Conservation (phyloP, 2,888 invertebrate species). For the Electrophaes corylata region DNA sequence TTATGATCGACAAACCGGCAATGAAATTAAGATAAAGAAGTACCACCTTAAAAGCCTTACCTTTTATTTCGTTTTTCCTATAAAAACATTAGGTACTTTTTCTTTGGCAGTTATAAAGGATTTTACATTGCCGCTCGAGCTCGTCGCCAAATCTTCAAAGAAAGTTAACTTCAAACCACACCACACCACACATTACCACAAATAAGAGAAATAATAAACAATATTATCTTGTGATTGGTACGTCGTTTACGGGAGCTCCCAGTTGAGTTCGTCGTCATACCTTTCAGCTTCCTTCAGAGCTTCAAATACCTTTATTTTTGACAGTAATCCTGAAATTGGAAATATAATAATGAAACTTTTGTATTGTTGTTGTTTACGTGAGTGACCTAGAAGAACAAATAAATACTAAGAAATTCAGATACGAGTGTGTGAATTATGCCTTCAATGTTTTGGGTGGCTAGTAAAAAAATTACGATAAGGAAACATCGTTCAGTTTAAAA, state of each 20-base stretch:
- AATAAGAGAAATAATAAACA: conserved; percentile 13
- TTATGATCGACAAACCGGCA: neutral
- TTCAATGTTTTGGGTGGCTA: no score
- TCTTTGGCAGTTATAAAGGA: conserved; percentile 6
- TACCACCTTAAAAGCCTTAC: neutral
- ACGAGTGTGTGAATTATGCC: no score
- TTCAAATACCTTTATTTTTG: conserved; percentile 71
- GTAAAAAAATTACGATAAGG: conserved; percentile 10
- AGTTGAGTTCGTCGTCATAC: conserved; percentile 86
- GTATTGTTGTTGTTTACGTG: neutral
- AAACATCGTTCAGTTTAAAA: no score
- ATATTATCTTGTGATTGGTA: conserved; percentile 7
- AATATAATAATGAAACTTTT: neutral
- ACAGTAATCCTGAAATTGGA: conserved; percentile 69
- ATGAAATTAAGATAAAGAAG: neutral
- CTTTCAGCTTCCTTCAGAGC: conserved; percentile 81
- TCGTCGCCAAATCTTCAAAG: conserved; percentile 11
- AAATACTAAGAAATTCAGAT: neutral
- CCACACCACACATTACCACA: conserved; percentile 9
- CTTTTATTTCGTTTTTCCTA: neutral
- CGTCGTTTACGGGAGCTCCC: conserved; percentile 82
- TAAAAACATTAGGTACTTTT: conserved; percentile 6
- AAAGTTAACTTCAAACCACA: conserved; percentile 9
- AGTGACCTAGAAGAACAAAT: neutral
- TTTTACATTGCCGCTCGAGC: neutral